Evolutionary conservation across 2,113 vertebrate species (phyloP), one percentile per base, ranked within the genome.

Genomic region (Rhegmatorhina hoffmannsi): DNA sequence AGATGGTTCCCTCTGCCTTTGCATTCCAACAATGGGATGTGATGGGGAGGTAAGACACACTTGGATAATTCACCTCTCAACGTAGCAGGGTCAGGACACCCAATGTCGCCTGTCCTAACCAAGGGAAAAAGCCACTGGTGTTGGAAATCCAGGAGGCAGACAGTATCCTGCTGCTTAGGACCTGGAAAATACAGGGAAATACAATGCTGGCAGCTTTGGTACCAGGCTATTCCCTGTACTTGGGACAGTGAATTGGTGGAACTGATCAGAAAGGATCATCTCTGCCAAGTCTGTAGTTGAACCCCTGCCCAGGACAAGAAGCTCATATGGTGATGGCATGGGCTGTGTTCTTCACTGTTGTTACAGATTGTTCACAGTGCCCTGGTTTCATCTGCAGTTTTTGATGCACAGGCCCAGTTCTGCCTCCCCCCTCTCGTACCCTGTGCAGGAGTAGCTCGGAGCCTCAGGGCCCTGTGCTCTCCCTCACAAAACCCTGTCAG

Each of bases 301-400:
- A 81, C 40, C 68, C 64, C 40, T 89, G 88, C 68, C 86, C 80
- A 50, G 90, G 88, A 90, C 92, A 87, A 25, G 78, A 92, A 87
- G 90, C 64, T 94, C 52, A 23, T 62, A 38, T 36, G 73, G 73
- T 70, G 85, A 66, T 77, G 92, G 89, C 60, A 84, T 60, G 76
- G 73, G 76, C 60, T 43, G 40, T 91, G 74, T 93, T 92, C 86
- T 81, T 87, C 25, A 49, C 72, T 91, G n/a, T 84, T 96, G 77
- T 40, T 92, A 62, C 2, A 53, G 64, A 93, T 95, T 94, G 95
- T 92, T 79, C 88, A 75, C 90, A 85, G 68, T 76, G 36, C 64
- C 56, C 44, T 82, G 64, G 40, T 95, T 95, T 96, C 68, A 10
- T 73, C 74, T 91, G 81, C 46, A 55, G 6, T 70, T 94, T 87